Evolutionary conservation across 2,888 invertebrate species (phyloP), one percentile per base, ranked within the genome.

Genomic region (Brachyptera putata): DNA sequence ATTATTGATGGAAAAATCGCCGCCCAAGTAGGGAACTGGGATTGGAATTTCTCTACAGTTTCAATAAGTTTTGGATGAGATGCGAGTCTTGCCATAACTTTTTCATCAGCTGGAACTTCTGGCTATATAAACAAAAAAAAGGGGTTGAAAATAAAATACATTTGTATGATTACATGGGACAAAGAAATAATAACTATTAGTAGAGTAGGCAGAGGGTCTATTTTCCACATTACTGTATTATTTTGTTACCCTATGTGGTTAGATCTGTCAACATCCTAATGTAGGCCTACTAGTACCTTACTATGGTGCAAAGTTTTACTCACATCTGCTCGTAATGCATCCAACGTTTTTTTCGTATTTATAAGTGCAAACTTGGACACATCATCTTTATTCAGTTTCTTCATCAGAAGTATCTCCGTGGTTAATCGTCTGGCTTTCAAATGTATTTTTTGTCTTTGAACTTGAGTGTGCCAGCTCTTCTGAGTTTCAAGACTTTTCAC

Each of bases 361-460:
- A 13, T 24, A 36, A 53, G 53, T 2, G 53, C 53, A 30, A 34
- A 11, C 21, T 21, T 53, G 18, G 53, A 34, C 4, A 53, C 18
- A 18, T 53, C 53, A 53, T 53, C 36, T 3, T 53, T 30, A 4
- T 18, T 21, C 13, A 53, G 11, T 34, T 34, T 53, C 18, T 53
- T 53, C 16, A 36, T 36, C 21, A 36, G 5, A 3, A 13, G 18
- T 22, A 53, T 14, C 21, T 53, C 36, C 11, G 5, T 11, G 11
- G 11, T 11, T 11, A 30, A 11, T 30, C 30, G 5, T 5, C 11
- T 30, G 11, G 30, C 30, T 30, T 30, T 30, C 30, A 30, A 7
- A 30, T 7, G 5, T 5, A 11, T 5, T 30, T 30, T 30, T 11
- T 30, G 30, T 30, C 7, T 11, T 30, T 30, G 7, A 30, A 30